Percentiles rank a stretch among this genome's conserved stretches.
phyloP scores from a whole-genome alignment of 1,140 invertebrate genomes.

The Neodiprion lecontei region DNA sequence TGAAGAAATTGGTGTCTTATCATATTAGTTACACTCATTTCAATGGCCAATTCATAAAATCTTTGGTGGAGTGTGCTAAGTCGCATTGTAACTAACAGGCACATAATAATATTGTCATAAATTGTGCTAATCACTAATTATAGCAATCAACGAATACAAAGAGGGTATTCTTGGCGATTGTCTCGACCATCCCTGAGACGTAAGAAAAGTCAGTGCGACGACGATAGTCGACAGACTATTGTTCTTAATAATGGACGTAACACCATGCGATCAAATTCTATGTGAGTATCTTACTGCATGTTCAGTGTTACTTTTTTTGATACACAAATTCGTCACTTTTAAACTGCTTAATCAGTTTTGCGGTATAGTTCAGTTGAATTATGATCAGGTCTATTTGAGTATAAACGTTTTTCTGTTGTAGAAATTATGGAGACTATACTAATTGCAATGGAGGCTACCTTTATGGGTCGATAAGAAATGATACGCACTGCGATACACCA shows the following conservation, averaged over 20 bases:
- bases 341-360: constrained; percentile 3
- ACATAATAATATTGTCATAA: too few species aligned
- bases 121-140: background rate
- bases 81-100: too few species aligned
- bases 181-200: constrained; percentile 70
- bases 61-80: too few species aligned
- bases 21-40: background rate
- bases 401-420: constrained; percentile 36
- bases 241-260: constrained; percentile 69
- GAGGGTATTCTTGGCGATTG: constrained; percentile 74
- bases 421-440: constrained; percentile 68
- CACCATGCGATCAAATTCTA: constrained; percentile 45
- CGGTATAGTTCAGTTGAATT: background rate
- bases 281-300: constrained; percentile 37
- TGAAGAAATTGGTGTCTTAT: background rate
- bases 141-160: constrained; percentile 60
- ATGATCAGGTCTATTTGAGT: background rate
- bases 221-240: constrained; percentile 56
- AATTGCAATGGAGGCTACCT: constrained; percentile 75
- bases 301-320: background rate
- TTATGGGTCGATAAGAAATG: constrained; percentile 67
- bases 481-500: constrained; percentile 70
- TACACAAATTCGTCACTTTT: background rate
- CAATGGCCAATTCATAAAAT: background rate
- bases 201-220: constrained; percentile 61